Evolutionary conservation across 2,888 invertebrate species (phyloP), one percentile per base, ranked within the genome.

Genomic region (Venustoraphidia nigricollis): DNA sequence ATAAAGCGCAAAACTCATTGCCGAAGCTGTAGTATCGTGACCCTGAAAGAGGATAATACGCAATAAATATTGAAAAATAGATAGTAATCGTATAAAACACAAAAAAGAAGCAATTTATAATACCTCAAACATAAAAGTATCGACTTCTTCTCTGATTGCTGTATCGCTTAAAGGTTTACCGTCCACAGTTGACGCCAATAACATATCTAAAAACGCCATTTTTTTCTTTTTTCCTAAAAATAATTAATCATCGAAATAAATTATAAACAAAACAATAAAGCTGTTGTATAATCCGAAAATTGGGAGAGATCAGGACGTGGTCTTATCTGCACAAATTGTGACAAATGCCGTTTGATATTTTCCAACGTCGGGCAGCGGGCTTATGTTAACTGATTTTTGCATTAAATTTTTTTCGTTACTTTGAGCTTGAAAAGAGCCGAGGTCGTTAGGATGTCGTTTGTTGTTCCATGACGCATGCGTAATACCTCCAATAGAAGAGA

Each of bases 121-220:
- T 60, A 79, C 79, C 62, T 76, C 82, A 62, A 83, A 83, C 77
- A 83, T 78, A 55, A 83, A 82, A 0, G 83, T 83, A 54, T 83
- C 79, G 0, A 83, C 80, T 66, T 83, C 81, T 59, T 82, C 79
- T 47, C 78, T 68, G 41, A 84, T 72, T 51, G 75, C 74, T 35
- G 73, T 60, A 52, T 77, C 73, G 9, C 71, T 71, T 41, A 84
- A 63, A 5, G 70, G 73, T 51, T 71, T 61, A 1, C 76, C 79
- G 53, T 77, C 73, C 10, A 75, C 69, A 55, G 72, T 73, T 3
- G 76, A 69, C 42, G 79, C 66, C 10, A 84, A 61, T 5, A 84
- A 60, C 38, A 82, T 65, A 65, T 84, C 83, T 57, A 84, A 65
- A 57, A 84, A 81, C 0, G 79, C 79, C 57, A 77, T 71, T 57